Evolutionary conservation across 2,113 vertebrate species (phyloP), one percentile per base, ranked within the genome.

Genomic region (Sinosuthora webbiana): DNA sequence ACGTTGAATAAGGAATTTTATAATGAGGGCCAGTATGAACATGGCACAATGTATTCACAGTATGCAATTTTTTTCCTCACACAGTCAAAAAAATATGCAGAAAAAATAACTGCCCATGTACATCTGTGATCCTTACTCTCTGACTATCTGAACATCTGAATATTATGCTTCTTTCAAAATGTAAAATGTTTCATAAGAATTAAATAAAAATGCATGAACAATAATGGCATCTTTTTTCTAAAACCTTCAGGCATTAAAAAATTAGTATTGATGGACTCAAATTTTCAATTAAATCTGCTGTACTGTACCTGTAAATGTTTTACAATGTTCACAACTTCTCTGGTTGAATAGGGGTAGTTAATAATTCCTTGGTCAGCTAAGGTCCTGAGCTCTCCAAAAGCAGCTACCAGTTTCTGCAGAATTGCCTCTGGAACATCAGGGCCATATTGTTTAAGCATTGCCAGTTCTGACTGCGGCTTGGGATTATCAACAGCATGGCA

Each of bases 401-500:
- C 99, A 47, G 98, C 98, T 17, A 99, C 99, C 18, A 99, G 98
- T 59, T 99, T 99, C 94, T 98, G 98, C 84, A 99, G 98, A 59
- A 98, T 94, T 0, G 97, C 93, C 9, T 99, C 98, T 0, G 99
- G 98, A 77, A 99, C 99, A 52, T 98, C 93, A 3, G 99, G 99
- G 63, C 99, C 99, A 33, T 99, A 99, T 13, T 98, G 98, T 69
- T 98, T 99, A 55, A 99, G 98, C 99, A 99, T 99, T 13, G 98
- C 98, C 64, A 99, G 98, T 93, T 99, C 99, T 0, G 99, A 99
- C 60, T 98, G 96, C 5, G 99, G 99, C 70, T 99, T 98, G 18
- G 99, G 99, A 91, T 99, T 99, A 97, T 99, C 99, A 96, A 99
- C 98, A 65, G 99, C 99, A 91, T 99, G 99, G 95, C 99, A 99